Conservation (phyloP, 2,888 invertebrate genomes). For the Formica aserva region DNA sequence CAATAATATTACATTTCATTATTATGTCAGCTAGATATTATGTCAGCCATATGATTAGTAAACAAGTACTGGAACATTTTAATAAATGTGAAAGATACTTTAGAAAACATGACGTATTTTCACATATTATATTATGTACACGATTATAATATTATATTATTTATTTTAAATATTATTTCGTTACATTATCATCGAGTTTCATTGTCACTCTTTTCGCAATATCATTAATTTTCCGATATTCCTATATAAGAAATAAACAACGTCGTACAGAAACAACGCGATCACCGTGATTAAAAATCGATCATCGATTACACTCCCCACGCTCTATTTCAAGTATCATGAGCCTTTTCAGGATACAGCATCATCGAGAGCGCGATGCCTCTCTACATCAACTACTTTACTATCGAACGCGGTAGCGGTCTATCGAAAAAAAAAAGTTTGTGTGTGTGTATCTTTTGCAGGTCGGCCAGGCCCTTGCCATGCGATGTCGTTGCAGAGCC, state of each 20-base stretch:
- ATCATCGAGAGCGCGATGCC: constrained; percentile 56
- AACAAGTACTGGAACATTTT: constrained; percentile 9
- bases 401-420: constrained; percentile 22
- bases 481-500: constrained; percentile 86
- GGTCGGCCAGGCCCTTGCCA: constrained; percentile 85
- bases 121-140: background rate
- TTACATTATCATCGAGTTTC: constrained; percentile 7
- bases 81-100: background rate
- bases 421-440: constrained; percentile 61
- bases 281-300: constrained; percentile 29
- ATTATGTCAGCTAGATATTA: background rate
- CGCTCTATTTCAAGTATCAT: constrained; percentile 23
- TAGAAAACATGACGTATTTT: background rate
- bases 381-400: constrained; percentile 57
- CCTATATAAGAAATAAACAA: constrained; percentile 8
- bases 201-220: constrained; percentile 19
- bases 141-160: background rate
- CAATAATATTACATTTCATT: constrained; percentile 6
- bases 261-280: background rate
- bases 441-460: constrained; percentile 84
- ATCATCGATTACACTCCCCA: constrained; percentile 16
- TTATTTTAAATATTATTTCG: constrained; percentile 1
- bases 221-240: constrained; percentile 39
- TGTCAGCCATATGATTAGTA: background rate
- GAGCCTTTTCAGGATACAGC: constrained; percentile 51